Conservation (phyloP, 2,113 vertebrate genomes). For the Epinephelus cyanopodus region DNA sequence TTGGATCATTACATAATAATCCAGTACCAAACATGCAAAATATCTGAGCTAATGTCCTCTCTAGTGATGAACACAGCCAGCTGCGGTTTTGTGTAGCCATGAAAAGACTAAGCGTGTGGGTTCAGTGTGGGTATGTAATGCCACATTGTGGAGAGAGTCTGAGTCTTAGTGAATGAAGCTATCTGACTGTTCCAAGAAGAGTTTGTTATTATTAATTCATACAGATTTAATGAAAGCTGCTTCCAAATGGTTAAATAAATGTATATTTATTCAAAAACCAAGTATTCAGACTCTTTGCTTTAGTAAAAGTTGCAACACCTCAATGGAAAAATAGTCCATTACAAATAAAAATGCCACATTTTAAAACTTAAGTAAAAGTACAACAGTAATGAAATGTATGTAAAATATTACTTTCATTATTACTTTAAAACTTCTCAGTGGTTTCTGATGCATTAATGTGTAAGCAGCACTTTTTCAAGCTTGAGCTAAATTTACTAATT, state of each 20-base stretch:
- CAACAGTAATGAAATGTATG: background rate
- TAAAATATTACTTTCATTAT: no score
- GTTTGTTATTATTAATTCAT: background rate
- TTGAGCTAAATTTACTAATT: background rate
- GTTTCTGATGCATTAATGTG: background rate
- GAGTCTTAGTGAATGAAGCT: background rate
- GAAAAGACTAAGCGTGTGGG: constrained; percentile 17
- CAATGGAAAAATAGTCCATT: background rate
- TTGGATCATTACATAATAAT: constrained; percentile 79
- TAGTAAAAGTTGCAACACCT: no score
- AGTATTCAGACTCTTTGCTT: background rate
- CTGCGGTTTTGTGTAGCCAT: constrained; percentile 41
- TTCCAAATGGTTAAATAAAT: background rate
- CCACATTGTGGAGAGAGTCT: constrained; percentile 1
- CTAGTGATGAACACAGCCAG: constrained; percentile 47
- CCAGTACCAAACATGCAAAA: constrained; percentile 61
- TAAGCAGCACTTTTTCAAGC: background rate
- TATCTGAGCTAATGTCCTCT: constrained; percentile 69
- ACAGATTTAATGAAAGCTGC: background rate
- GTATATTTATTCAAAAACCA: background rate
- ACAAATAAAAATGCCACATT: background rate
- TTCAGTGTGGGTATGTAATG: constrained; percentile 10
- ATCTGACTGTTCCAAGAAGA: background rate
- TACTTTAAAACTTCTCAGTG: background rate
- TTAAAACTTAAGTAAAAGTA: background rate